phyloP scores from a whole-genome alignment of 2,797 vertebrate species.

The Erithacus rubecula region DNA sequence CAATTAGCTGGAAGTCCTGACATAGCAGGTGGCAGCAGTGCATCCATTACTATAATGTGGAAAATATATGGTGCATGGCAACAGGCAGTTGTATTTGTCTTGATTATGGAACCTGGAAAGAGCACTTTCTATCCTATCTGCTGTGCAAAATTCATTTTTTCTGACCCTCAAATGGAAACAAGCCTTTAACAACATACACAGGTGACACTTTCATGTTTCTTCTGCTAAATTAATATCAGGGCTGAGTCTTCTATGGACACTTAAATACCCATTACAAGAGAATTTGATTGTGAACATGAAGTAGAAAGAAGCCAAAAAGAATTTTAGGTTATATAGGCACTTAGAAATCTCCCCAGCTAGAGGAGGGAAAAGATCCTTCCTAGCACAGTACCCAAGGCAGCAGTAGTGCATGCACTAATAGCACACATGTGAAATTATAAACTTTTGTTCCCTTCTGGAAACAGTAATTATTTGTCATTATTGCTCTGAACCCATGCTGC shows the following conservation, averaged over 20 bases:
- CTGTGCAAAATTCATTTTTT: slow-evolving; percentile 15
- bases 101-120: slow-evolving; percentile 48
- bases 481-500: neutral
- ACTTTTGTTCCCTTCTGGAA: neutral
- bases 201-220: neutral
- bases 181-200: neutral
- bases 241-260: neutral
- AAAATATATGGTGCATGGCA: slow-evolving; percentile 50
- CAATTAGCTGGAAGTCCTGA: slow-evolving; percentile 70
- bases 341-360: neutral
- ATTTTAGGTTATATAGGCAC: neutral
- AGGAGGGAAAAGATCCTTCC: neutral
- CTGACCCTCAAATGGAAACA: neutral
- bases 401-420: neutral
- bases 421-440: neutral
- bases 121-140: slow-evolving; percentile 21
- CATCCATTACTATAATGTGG: slow-evolving; percentile 46
- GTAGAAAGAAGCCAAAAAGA: neutral
- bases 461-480: neutral
- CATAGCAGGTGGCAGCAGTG: slow-evolving; percentile 55
- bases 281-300: neutral
- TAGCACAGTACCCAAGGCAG: neutral
- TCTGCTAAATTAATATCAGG: slow-evolving; percentile 13
- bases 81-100: slow-evolving; percentile 49
- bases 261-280: slow-evolving; percentile 20